Conservation (phyloP, 2,888 invertebrate genomes). For the Archaeoteleia sp. region DNA sequence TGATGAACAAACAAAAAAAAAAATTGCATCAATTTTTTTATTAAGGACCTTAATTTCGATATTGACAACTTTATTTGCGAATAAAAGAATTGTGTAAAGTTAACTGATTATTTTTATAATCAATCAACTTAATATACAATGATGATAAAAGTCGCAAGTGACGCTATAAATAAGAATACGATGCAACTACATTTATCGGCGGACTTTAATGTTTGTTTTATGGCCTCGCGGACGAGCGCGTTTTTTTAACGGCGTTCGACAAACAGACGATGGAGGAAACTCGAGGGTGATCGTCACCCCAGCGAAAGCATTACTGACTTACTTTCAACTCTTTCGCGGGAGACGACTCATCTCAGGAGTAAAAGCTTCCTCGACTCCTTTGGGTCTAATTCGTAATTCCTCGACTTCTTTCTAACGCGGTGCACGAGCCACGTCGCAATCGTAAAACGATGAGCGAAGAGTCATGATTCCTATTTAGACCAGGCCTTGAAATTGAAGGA, state of each 20-base stretch:
- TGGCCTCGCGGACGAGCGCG: slow-evolving; percentile 27
- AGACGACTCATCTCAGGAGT: slow-evolving; percentile 7
- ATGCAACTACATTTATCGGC: slow-evolving; percentile 42
- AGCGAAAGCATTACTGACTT: slow-evolving; percentile 53
- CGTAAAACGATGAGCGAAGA: slow-evolving; percentile 30
- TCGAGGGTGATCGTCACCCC: slow-evolving; percentile 37
- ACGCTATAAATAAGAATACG: not conserved
- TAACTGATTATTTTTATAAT: no score
- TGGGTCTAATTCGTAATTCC: slow-evolving; percentile 23
- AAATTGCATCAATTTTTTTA: no score
- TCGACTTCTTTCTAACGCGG: not conserved
- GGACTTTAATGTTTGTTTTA: slow-evolving; percentile 47
- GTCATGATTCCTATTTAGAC: slow-evolving; percentile 47
- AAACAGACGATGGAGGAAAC: slow-evolving; percentile 45
- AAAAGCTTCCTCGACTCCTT: slow-evolving; percentile 7
- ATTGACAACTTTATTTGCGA: no score
- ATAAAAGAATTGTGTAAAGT: no score
- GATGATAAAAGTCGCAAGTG: slow-evolving; percentile 8
- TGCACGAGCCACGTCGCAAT: slow-evolving; percentile 13
- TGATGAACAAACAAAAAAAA: no score
- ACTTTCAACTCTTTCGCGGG: slow-evolving; percentile 51
- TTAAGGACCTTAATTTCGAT: no score
- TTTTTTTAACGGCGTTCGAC: slow-evolving; percentile 48
- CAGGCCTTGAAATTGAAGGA: slow-evolving; percentile 46
- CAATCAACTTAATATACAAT: slow-evolving; percentile 26